A percentile compares a stretch with the other conserved stretches of the same genome.
These are phyloP conservation scores for Chaetoderma sp. DNA, from an alignment of 2,888 invertebrate genomes.

Conservation along the genomic window DNA sequence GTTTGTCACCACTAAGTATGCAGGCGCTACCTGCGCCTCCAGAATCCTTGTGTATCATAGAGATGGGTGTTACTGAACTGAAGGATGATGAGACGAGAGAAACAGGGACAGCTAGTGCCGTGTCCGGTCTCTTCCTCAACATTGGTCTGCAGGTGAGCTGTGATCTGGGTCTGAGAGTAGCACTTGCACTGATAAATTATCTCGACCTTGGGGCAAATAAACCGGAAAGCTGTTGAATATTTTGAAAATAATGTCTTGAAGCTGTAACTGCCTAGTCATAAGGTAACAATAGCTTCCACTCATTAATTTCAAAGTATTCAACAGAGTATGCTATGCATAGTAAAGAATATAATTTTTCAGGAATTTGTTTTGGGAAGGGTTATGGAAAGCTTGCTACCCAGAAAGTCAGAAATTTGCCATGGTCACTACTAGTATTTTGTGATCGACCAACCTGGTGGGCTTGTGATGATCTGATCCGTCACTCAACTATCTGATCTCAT, in stretches of 20 bases:
- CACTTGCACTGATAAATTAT: too few species aligned
- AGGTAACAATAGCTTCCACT: too few species aligned
- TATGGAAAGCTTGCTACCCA: neutral
- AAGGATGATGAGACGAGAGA: slow-evolving; percentile 76
- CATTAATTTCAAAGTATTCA: too few species aligned
- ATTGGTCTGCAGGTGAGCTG: slow-evolving; percentile 83
- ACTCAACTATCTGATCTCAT: too few species aligned
- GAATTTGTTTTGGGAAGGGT: too few species aligned
- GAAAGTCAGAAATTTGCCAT: neutral
- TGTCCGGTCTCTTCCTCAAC: slow-evolving; percentile 89
- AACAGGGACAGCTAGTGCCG: slow-evolving; percentile 71
- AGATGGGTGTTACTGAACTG: slow-evolving; percentile 77
- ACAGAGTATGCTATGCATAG: too few species aligned
- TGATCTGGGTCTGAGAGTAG: too few species aligned
- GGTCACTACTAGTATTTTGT: neutral
- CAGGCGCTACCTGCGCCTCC: slow-evolving; percentile 96
- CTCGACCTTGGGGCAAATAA: too few species aligned
- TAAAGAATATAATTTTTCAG: too few species aligned
- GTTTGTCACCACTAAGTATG: slow-evolving; percentile 93
- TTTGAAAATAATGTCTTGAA: too few species aligned
- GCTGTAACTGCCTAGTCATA: too few species aligned
- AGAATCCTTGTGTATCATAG: slow-evolving; percentile 96
- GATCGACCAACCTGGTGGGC: neutral
- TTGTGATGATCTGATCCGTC: neutral
- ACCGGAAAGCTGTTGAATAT: too few species aligned